phyloP scores from a whole-genome alignment of 2,888 invertebrate species.

The Tribolium freemani region DNA sequence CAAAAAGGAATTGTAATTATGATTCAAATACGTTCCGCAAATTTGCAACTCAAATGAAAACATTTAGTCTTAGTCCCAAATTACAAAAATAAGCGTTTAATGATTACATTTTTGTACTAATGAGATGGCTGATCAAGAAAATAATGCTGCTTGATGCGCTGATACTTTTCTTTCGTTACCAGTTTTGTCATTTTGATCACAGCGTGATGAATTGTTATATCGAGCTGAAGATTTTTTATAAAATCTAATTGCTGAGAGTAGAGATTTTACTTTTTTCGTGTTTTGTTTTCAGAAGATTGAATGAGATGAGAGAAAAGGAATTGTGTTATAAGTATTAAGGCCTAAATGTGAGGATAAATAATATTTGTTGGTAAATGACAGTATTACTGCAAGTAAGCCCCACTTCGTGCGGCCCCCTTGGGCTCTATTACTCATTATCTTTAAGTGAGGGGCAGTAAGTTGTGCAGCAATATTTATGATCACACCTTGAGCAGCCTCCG shows the following conservation, averaged over 20 bases:
- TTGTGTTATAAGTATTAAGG: no score
- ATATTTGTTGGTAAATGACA: not conserved
- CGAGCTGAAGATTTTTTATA: no score
- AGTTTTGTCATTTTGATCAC: no score
- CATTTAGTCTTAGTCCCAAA: constrained; percentile 22
- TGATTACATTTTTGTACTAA: constrained; percentile 1
- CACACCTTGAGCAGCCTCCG: constrained; percentile 28
- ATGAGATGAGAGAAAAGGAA: no score
- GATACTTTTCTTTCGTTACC: no score
- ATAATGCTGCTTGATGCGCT: no score
- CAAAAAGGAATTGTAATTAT: constrained; percentile 20
- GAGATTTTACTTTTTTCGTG: no score
- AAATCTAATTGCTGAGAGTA: no score
- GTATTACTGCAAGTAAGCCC: not conserved
- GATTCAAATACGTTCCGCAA: constrained; percentile 21
- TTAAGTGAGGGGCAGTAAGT: not conserved
- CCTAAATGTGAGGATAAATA: not conserved
- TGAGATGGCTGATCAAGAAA: no score
- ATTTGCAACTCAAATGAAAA: constrained; percentile 30
- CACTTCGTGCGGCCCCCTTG: not conserved
- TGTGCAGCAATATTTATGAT: constrained; percentile 31
- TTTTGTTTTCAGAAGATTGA: no score
- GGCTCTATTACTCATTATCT: constrained; percentile 2
- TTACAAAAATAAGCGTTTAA: constrained; percentile 14
- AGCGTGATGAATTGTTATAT: no score